phyloP scores from a whole-genome alignment of 2,888 invertebrate species.

The Hipparchia sbordonii region DNA sequence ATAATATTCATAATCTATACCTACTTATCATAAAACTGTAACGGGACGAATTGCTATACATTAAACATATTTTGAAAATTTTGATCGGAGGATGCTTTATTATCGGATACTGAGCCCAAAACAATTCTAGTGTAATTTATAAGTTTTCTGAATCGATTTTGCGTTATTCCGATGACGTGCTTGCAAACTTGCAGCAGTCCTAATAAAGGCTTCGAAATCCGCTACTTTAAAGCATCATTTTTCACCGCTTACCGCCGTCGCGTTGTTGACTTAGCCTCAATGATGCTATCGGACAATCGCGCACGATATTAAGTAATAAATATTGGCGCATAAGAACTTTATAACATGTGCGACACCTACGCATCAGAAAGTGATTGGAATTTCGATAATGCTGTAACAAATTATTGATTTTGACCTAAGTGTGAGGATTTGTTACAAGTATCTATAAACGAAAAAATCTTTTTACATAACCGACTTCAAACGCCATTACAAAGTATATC shows the following conservation, averaged over 20 bases:
- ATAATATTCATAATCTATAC: too few relatives aligned
- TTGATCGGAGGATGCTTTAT: too few relatives aligned
- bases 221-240: constrained; percentile 71
- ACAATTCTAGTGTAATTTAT: too few relatives aligned
- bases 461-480: too few relatives aligned
- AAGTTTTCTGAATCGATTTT: constrained; percentile 2
- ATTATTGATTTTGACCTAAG: constrained; percentile 3
- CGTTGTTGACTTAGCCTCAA: constrained; percentile 65
- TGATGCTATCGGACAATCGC: constrained; percentile 51
- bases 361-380: constrained; percentile 16
- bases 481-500: too few relatives aligned
- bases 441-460: neutral
- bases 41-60: too few relatives aligned
- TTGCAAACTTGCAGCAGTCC: constrained; percentile 29
- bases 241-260: constrained; percentile 67
- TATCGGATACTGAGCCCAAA: too few relatives aligned
- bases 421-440: neutral
- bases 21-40: too few relatives aligned
- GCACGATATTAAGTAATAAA: constrained; percentile 40
- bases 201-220: constrained; percentile 68
- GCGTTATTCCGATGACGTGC: constrained; percentile 9
- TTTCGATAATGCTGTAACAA: constrained; percentile 4
- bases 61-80: too few relatives aligned
- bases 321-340: constrained; percentile 24
- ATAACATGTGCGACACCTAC: constrained; percentile 23